phyloP scores from a whole-genome alignment of 2,797 vertebrate species.

The Phylloscopus collybita region DNA sequence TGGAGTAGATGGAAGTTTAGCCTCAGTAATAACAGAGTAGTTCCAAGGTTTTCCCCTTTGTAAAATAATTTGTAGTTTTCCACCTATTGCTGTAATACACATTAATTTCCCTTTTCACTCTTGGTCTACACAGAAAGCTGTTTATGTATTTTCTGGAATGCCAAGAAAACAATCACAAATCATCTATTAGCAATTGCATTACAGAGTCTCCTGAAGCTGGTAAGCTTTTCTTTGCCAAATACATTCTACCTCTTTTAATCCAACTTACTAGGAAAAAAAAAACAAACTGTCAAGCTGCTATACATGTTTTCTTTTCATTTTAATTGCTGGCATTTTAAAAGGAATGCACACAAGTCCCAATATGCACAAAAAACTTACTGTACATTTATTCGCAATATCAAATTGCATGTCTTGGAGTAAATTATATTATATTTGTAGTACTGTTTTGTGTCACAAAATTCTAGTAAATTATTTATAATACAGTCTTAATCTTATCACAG shows the following conservation, averaged over 20 bases:
- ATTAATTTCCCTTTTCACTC: background rate
- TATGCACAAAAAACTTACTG: slow-evolving; percentile 27
- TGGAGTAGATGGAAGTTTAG: background rate
- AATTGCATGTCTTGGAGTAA: slow-evolving; percentile 31
- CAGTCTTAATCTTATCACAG: slow-evolving; percentile 13
- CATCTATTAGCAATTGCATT: background rate
- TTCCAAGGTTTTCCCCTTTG: background rate
- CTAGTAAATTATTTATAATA: slow-evolving; percentile 27
- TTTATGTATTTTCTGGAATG: slow-evolving; percentile 13
- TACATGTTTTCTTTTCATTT: slow-evolving; percentile 27
- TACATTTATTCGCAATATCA: slow-evolving; percentile 9
- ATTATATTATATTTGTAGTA: slow-evolving; percentile 25
- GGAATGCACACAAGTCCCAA: background rate
- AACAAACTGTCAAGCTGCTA: background rate
- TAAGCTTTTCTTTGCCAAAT: slow-evolving; percentile 37
- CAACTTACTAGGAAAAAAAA: background rate
- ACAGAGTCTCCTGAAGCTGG: background rate
- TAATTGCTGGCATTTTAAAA: slow-evolving; percentile 39
- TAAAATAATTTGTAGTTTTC: background rate
- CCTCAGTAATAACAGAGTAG: background rate
- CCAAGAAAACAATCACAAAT: slow-evolving; percentile 8
- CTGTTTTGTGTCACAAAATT: slow-evolving; percentile 21
- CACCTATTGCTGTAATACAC: background rate
- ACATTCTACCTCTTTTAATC: background rate
- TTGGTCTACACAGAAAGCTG: background rate